Evolutionary conservation across 2,797 vertebrate genomes (phyloP).

Genomic region (Pseudochirops cupreus): DNA sequence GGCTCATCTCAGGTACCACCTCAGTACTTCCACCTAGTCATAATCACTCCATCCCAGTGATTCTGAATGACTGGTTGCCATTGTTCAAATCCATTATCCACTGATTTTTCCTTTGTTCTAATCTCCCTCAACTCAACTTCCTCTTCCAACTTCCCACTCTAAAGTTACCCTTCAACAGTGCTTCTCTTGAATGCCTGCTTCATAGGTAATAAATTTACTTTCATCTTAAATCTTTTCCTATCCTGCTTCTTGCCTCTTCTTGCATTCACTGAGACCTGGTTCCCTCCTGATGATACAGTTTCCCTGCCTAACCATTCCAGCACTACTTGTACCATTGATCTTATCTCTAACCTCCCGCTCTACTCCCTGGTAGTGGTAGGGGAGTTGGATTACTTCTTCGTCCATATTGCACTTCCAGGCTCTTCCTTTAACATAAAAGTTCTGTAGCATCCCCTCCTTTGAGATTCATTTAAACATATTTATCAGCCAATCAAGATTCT

Average conservation of each 20-base stretch:
- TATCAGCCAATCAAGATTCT: neutral
- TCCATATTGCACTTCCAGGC: neutral
- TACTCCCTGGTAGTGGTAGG: neutral
- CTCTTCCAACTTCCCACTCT: neutral
- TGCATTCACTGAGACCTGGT: neutral
- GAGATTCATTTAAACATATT: neutral
- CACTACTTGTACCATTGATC: neutral
- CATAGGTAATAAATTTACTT: neutral
- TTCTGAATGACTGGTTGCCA: neutral
- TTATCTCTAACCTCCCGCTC: neutral
- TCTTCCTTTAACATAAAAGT: neutral
- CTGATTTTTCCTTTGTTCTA: neutral
- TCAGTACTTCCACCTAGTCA: neutral
- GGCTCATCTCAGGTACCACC: neutral
- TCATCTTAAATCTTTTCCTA: neutral
- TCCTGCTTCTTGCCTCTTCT: neutral
- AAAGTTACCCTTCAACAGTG: neutral
- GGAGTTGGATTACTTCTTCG: neutral
- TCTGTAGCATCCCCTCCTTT: neutral
- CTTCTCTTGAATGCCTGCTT: neutral
- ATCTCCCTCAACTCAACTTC: neutral
- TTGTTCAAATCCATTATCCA: neutral
- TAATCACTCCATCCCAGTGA: neutral
- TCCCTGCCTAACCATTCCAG: neutral
- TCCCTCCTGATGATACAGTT: neutral